Evolutionary conservation across 2,113 vertebrate species (phyloP).

Genomic region (Puma concolor): DNA sequence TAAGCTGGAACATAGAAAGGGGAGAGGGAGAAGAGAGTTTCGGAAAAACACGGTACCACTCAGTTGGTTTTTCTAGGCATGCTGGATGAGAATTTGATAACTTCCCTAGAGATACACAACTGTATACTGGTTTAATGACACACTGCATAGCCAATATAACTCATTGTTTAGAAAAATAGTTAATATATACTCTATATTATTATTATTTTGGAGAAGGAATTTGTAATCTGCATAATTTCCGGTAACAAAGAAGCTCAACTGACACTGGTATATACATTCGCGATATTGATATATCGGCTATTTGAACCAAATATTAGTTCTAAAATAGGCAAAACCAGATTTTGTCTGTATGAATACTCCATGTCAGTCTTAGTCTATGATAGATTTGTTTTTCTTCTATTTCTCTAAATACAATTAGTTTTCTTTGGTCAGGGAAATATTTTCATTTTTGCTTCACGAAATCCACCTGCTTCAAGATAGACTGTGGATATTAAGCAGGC

Average conservation of each 20-base stretch:
- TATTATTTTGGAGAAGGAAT: not conserved
- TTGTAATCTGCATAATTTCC: not conserved
- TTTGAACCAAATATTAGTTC: not conserved
- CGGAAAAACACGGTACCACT: not conserved
- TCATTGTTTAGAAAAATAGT: not conserved
- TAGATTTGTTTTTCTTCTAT: not conserved
- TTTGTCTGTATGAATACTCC: not conserved
- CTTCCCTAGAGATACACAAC: not conserved
- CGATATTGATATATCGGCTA: not conserved
- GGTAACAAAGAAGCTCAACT: not conserved
- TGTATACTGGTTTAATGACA: not conserved
- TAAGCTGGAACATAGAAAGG: not conserved
- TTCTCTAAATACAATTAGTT: not conserved
- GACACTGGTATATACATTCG: not conserved
- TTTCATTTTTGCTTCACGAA: not conserved
- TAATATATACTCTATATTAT: not conserved
- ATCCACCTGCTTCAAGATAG: not conserved
- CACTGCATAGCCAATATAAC: not conserved
- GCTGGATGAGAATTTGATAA: not conserved
- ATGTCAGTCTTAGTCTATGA: not conserved
- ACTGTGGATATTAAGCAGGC: not conserved
- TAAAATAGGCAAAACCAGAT: not conserved
- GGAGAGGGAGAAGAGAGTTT: not conserved
- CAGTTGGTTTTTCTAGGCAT: not conserved
- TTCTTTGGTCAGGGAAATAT: not conserved